A percentile compares a stretch with the other conserved stretches of the same genome.
Evolutionary conservation across 2,888 invertebrate species (phyloP).

Genomic region (Drosophila mettleri): DNA sequence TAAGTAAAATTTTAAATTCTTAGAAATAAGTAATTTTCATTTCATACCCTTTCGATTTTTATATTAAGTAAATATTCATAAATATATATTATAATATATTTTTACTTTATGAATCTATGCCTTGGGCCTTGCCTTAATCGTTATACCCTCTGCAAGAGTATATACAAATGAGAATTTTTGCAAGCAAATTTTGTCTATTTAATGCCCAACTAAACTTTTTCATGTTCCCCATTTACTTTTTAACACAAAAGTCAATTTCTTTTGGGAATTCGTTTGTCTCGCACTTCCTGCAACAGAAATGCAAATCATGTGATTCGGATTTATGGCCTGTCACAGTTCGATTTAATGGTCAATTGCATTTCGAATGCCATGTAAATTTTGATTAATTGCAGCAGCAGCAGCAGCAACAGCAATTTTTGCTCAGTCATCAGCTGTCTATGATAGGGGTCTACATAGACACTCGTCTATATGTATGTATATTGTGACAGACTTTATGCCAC

Average conservation of each 20-base stretch:
- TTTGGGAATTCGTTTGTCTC: conserved; percentile 10
- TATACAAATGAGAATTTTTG: background rate
- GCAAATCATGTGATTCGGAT: conserved; percentile 62
- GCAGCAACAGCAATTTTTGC: conserved; percentile 10
- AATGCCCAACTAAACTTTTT: background rate
- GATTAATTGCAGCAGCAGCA: conserved; percentile 54
- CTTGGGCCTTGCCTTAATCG: too few species aligned
- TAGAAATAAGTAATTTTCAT: too few species aligned
- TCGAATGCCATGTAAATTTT: conserved; percentile 66
- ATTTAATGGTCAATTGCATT: conserved; percentile 74
- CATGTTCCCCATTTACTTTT: background rate
- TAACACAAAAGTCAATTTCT: conserved; percentile 11
- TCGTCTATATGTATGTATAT: conserved; percentile 12
- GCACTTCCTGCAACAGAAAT: conserved; percentile 46
- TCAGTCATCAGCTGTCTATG: conserved; percentile 33
- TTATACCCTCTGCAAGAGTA: background rate
- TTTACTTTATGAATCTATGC: too few species aligned
- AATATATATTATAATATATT: too few species aligned
- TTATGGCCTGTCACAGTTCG: conserved; percentile 55
- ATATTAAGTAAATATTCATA: too few species aligned
- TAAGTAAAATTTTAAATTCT: too few species aligned
- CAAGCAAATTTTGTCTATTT: background rate
- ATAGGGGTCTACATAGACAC: conserved; percentile 7
- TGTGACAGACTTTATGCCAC: conserved; percentile 22
- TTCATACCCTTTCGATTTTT: too few species aligned